Evolutionary conservation across 2,888 invertebrate genomes (phyloP), one percentile per base, ranked within the genome.

Genomic region (Drosophila emarginata): DNA sequence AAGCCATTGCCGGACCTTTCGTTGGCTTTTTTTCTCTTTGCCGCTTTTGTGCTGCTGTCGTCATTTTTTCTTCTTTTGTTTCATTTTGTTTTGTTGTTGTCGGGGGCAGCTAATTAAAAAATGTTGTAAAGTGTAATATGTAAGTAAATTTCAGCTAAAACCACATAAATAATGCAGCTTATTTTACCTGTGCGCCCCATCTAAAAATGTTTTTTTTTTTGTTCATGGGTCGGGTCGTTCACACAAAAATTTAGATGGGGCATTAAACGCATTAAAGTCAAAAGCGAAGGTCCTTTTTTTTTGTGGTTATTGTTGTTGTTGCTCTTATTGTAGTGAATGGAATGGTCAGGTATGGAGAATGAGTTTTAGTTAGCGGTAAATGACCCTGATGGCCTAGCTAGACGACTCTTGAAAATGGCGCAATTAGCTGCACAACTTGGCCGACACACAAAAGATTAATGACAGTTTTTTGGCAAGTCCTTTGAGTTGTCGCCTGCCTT

Each of bases 341-440:
- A 64, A 67, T 77, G 79, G 59, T 62, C 64, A 78, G 72, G 61
- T 66, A 61, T 59, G 54, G 61, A n/a, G 26, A 36, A 40, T 15
- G 18, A 7, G 54, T 32, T 50, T 18, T 18, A 45, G 18, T 45
- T 45, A 74, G 74, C 79, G 57, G 15, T 50, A 52, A 69, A 61
- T 71, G 79, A 82, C 87, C 85, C 74, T 80, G 75, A 52, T 32
- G 32, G 32, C 32, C 53, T 56, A 56, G 60, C 67, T 61, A 66
- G 61, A 69, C 78, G 76, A 87, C 79, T 67, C 45, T 60, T 64
- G 74, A 73, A 71, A 79, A 65, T 68, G 78, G 54, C 75, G 62
- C 86, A 84, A 84, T 84, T 88, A 88, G 80, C 88, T 78, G 83
- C 88, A 86, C 78, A 83, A 86, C 77, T 78, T 82, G 59, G 75